Base-by-base conservation (phyloP, 1,140 invertebrate species). In the Tribolium madens region DNA sequence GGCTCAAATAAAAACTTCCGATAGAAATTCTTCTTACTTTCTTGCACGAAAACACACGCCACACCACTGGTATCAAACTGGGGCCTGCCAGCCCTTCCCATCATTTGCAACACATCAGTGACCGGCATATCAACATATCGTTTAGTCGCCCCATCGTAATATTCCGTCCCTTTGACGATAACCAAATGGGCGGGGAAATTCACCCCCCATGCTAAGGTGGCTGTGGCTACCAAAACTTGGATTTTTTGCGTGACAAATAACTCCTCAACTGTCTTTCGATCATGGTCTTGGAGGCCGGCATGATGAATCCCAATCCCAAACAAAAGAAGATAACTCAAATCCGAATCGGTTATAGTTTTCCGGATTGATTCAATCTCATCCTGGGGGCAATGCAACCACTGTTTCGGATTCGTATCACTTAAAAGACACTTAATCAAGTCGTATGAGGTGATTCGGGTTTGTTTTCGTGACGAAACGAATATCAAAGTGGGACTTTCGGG, bases 271-370 rank as follows among this genome's bases (percentile, higher is more conserved):
- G 92, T 92, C 84, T 92, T 94, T 57, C 97, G 89, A 87, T 99
- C 98, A 80, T 90, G 90, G 71, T 99, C 97, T 80, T 96, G 93
- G 33, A 21, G 97, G 75, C 95, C 98, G 14, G 98, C 98, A 88
- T 99, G 98, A 89, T 99, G 98, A 74, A 99, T 92, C 7, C 98
- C 98, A 82, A 99, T 98, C 4, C 98, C 98, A 89, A 99, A 99
- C 0, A 96, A 93, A 10, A 99, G 88, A 0, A 96, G 97, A 42
- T 99, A 89, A 85, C 98, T 97, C 3, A 99, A 88, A 88, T 99
- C 98, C 0, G 92, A 90, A 84, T 99, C 98, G 7, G 78, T 64
- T 2, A 84, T 70, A 4, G 70, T 71, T 4, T 26, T 12, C 5
- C 71, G 83, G 13, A 95, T 91, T 47, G 89, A 88, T 64, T 94